These are phyloP conservation scores for Acanthosepion pharaonis DNA, from an alignment of 2,888 invertebrate species.

Conservation along the genomic window DNA sequence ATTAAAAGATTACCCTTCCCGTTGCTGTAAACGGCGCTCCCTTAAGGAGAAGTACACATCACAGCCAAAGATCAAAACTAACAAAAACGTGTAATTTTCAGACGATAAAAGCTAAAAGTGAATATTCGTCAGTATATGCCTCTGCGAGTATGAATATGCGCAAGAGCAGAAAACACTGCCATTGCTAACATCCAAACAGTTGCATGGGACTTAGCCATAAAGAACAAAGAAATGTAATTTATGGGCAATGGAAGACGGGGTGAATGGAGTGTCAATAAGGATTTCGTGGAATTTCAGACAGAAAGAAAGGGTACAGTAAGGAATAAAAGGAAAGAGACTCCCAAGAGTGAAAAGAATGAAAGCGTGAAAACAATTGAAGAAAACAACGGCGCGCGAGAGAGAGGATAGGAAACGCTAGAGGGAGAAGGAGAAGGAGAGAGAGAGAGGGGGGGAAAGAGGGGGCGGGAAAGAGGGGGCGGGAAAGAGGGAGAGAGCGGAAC, in stretches of 20 bases:
- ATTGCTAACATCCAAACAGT: neutral
- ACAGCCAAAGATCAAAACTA: neutral
- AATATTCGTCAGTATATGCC: neutral
- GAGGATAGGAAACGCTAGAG: neutral
- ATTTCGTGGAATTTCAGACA: neutral
- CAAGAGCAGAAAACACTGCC: neutral
- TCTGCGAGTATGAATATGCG: neutral
- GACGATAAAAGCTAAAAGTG: neutral
- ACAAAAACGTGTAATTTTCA: neutral
- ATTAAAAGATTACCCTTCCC: neutral
- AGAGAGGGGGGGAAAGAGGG: neutral
- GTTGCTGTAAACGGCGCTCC: neutral
- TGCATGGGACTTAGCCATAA: slow-evolving; percentile 2
- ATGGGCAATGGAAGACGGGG: neutral
- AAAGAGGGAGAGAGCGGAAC: too few relatives aligned
- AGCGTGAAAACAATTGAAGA: neutral
- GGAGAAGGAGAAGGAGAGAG: neutral
- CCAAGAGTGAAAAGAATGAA: neutral
- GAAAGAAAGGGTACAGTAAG: neutral
- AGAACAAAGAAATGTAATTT: neutral
- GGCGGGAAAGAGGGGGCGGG: accelerated
- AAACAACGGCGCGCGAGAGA: neutral
- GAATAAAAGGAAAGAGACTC: neutral
- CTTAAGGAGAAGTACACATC: neutral
- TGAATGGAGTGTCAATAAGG: neutral